Evolutionary conservation across 2,797 vertebrate genomes (phyloP).

Genomic region (Acanthurus tractus): DNA sequence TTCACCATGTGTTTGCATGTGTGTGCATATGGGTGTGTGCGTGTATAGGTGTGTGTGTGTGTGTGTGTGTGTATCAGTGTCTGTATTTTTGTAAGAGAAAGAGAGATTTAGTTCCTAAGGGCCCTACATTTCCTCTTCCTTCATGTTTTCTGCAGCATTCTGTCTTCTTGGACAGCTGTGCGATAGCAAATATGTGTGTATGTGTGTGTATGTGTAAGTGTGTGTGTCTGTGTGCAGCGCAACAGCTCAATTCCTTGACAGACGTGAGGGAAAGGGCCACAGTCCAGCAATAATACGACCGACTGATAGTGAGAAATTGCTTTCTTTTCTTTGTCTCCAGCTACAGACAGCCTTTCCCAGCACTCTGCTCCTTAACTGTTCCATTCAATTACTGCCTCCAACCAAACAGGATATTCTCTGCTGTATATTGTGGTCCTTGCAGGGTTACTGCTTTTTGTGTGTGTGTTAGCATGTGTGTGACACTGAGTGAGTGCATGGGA

Average conservation of each 20-base stretch:
- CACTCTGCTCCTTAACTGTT: conserved; percentile 63
- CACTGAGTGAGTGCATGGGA: conserved; percentile 9
- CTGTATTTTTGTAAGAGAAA: not conserved
- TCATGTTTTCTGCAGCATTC: conserved; percentile 46
- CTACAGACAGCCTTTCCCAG: conserved; percentile 71
- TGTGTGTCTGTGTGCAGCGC: conserved; percentile 17
- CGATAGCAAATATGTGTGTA: conserved; percentile 59
- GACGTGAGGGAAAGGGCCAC: conserved; percentile 30
- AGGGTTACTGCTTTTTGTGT: conserved; percentile 9
- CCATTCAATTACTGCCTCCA: conserved; percentile 57
- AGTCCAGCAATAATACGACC: conserved; percentile 55
- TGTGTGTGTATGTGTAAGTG: conserved; percentile 53
- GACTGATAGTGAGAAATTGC: conserved; percentile 68
- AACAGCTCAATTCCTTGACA: conserved; percentile 49
- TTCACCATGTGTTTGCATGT: not conserved
- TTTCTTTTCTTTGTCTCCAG: conserved; percentile 81
- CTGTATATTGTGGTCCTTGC: conserved; percentile 18
- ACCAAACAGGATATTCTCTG: conserved; percentile 78
- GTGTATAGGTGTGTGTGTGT: not conserved
- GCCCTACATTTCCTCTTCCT: conserved; percentile 34
- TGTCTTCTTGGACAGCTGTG: conserved; percentile 70
- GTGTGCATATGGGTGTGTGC: not conserved
- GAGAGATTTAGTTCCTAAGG: conserved; percentile 9
- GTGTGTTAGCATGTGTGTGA: conserved; percentile 7
- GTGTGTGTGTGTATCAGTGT: not conserved